Conservation (phyloP, 2,888 invertebrate species). For the Oxytorus armatus region DNA sequence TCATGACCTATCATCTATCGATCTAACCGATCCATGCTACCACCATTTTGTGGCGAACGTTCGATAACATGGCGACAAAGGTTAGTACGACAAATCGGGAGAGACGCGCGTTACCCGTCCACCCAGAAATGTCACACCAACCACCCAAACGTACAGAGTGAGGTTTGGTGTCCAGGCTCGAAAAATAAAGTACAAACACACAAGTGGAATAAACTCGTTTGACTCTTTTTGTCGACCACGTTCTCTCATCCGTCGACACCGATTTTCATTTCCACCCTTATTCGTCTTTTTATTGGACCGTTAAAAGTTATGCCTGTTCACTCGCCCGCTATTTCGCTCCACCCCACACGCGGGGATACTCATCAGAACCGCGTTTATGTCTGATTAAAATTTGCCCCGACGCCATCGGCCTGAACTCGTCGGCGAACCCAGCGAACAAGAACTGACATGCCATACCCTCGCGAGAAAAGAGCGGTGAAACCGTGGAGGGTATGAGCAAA, state of each 20-base stretch:
- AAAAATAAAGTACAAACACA: slow-evolving; percentile 25
- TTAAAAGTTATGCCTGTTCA: slow-evolving; percentile 79
- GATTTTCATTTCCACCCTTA: slow-evolving; percentile 78
- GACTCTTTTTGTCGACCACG: slow-evolving; percentile 31
- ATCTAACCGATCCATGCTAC: slow-evolving; percentile 5
- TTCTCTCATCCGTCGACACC: slow-evolving; percentile 59
- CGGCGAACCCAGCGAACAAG: slow-evolving; percentile 37
- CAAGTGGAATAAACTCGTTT: slow-evolving; percentile 48
- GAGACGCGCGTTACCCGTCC: slow-evolving; percentile 19
- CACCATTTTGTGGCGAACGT: slow-evolving; percentile 58
- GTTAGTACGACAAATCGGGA: slow-evolving; percentile 61
- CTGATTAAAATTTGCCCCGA: slow-evolving; percentile 80
- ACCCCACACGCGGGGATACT: slow-evolving; percentile 29
- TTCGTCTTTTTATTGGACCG: slow-evolving; percentile 77
- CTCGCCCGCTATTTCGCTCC: slow-evolving; percentile 47
- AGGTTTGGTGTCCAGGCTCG: slow-evolving; percentile 1
- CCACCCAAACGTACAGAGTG: neutral
- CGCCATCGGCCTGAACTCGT: slow-evolving; percentile 49
- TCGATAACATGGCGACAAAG: slow-evolving; percentile 57
- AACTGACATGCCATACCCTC: slow-evolving; percentile 19
- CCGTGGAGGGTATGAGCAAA: slow-evolving; percentile 33
- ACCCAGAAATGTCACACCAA: slow-evolving; percentile 21
- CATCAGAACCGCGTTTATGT: slow-evolving; percentile 75
- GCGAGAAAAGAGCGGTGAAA: slow-evolving; percentile 37
- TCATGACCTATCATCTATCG: slow-evolving; percentile 24